Evolutionary conservation across 2,888 invertebrate species (phyloP).

Genomic region (Anaspis maculata): DNA sequence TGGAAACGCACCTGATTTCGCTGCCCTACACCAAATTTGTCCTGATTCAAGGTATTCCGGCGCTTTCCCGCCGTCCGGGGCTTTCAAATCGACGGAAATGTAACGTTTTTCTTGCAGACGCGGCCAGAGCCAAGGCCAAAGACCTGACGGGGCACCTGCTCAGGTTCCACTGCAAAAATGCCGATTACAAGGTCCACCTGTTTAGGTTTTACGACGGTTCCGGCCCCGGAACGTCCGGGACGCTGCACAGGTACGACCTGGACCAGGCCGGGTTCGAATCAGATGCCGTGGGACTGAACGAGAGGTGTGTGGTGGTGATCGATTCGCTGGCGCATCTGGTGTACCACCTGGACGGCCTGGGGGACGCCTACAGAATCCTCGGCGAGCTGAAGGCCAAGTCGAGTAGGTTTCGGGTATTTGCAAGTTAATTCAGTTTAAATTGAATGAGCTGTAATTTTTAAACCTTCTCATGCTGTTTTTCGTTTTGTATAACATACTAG

Average conservation of each 20-base stretch:
- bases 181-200: constrained; percentile 25
- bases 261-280: no score
- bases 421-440: constrained; percentile 4
- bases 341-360: no score
- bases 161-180: constrained; percentile 23
- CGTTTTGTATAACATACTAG: no score
- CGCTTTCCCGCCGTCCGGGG: no score
- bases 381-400: constrained; percentile 25
- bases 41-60: constrained; percentile 31
- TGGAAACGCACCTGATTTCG: constrained; percentile 29
- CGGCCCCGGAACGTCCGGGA: no score
- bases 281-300: no score
- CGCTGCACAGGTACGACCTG: no score
- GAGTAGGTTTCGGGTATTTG: constrained; percentile 37
- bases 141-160: constrained; percentile 27
- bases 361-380: constrained; percentile 27
- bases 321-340: constrained; percentile 34
- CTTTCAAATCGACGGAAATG: constrained; percentile 4
- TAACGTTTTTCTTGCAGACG: no score
- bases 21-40: constrained; percentile 33
- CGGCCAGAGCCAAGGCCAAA: constrained; percentile 24
- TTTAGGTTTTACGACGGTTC: constrained; percentile 32
- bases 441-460: background rate
- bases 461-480: background rate
- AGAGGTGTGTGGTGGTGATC: constrained; percentile 27